A percentile compares a stretch with the other conserved stretches of the same genome.
Conservation (phyloP, 2,888 invertebrate genomes). For the Pomacea canaliculata region DNA sequence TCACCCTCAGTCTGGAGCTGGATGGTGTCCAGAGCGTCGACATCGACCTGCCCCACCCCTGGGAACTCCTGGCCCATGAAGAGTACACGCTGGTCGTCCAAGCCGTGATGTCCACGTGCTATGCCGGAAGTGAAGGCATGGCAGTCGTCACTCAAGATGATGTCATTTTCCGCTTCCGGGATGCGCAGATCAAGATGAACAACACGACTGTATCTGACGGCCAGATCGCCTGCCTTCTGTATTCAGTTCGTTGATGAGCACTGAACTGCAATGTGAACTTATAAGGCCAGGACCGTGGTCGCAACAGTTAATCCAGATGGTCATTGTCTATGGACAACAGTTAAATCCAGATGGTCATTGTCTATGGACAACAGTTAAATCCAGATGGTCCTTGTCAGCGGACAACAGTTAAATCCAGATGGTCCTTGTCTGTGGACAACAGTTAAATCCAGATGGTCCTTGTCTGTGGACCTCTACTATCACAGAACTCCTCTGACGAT, state of each 20-base stretch:
- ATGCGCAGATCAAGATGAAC: slow-evolving; percentile 18
- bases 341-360: too few relatives aligned
- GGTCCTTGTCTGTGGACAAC: too few relatives aligned
- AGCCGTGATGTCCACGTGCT: slow-evolving; percentile 20
- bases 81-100: slow-evolving; percentile 18
- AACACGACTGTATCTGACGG: slow-evolving; percentile 21
- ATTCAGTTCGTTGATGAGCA: neutral
- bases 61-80: neutral
- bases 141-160: slow-evolving; percentile 15
- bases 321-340: too few relatives aligned
- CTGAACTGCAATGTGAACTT: too few relatives aligned
- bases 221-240: slow-evolving; percentile 13
- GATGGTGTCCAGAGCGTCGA: slow-evolving; percentile 2
- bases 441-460: too few relatives aligned
- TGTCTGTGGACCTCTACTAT: too few relatives aligned
- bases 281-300: too few relatives aligned
- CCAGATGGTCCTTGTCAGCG: too few relatives aligned
- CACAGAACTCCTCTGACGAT: too few relatives aligned
- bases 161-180: slow-evolving; percentile 23
- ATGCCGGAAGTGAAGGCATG: slow-evolving; percentile 19
- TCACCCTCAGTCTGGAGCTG: neutral
- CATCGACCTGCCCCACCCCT: neutral
- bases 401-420: too few relatives aligned
- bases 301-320: too few relatives aligned
- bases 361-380: too few relatives aligned